Conservation (phyloP, 2,113 vertebrate species). For the Nycticebus coucang region DNA sequence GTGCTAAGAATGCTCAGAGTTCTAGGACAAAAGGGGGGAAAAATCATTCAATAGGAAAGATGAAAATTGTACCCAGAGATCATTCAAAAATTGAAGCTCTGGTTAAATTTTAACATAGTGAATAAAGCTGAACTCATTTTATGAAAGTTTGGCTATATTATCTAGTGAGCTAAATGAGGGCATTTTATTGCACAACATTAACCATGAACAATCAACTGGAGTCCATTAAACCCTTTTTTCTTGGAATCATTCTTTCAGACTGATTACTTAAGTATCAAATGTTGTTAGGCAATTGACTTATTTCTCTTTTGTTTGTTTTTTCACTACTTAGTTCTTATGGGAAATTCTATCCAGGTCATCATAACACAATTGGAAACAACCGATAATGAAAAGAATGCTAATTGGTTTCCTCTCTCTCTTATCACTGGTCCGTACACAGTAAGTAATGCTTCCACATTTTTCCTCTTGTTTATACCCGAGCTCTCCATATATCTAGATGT, state of each 20-base stretch:
- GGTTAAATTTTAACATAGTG: slow-evolving; percentile 20
- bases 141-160: neutral
- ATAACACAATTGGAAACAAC: slow-evolving; percentile 68
- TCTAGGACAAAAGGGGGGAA: slow-evolving; percentile 23
- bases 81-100: slow-evolving; percentile 56
- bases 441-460: slow-evolving; percentile 60
- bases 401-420: slow-evolving; percentile 69
- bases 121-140: slow-evolving; percentile 47
- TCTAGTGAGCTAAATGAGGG: neutral
- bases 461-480: slow-evolving; percentile 47
- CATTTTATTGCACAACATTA: slow-evolving; percentile 24
- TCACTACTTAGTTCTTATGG: slow-evolving; percentile 41
- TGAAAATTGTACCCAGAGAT: neutral
- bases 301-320: slow-evolving; percentile 24
- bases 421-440: slow-evolving; percentile 49
- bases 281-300: neutral
- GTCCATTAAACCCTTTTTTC: neutral
- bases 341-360: slow-evolving; percentile 69
- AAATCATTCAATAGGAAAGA: slow-evolving; percentile 54
- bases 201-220: neutral
- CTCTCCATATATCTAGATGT: slow-evolving; percentile 9
- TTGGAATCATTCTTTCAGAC: slow-evolving; percentile 27
- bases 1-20: slow-evolving; percentile 53
- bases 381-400: slow-evolving; percentile 73
- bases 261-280: neutral